A percentile compares a stretch with the other conserved stretches of the same genome.
phyloP scores from a whole-genome alignment of 2,888 invertebrate species.

The Microplitis manilae region DNA sequence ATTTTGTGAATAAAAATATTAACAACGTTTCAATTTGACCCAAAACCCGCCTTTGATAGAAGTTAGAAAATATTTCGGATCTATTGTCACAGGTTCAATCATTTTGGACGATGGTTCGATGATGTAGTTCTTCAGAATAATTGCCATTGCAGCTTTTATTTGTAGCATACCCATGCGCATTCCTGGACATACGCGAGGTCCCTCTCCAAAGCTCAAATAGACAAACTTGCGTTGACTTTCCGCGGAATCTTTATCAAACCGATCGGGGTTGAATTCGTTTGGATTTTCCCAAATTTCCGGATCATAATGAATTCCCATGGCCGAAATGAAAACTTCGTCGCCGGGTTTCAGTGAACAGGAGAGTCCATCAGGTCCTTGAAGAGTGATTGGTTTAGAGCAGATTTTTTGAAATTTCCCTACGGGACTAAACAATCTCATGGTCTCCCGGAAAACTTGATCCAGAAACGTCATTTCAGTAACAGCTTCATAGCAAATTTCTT shows the following conservation, averaged over 20 bases:
- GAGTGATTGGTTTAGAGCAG: slow-evolving; percentile 47
- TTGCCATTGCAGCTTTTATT: slow-evolving; percentile 47
- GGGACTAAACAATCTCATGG: slow-evolving; percentile 49
- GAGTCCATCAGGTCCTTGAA: slow-evolving; percentile 55
- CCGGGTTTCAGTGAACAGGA: slow-evolving; percentile 50
- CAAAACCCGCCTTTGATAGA: slow-evolving; percentile 43
- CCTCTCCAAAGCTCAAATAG: slow-evolving; percentile 47
- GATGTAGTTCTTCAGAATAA: slow-evolving; percentile 41
- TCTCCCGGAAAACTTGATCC: slow-evolving; percentile 70
- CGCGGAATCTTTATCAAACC: slow-evolving; percentile 43
- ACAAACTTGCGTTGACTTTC: slow-evolving; percentile 34
- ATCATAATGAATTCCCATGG: slow-evolving; percentile 48
- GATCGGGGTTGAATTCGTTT: slow-evolving; percentile 44
- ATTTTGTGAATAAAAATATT: too few relatives aligned
- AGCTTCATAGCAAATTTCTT: slow-evolving; percentile 69
- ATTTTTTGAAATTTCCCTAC: slow-evolving; percentile 42
- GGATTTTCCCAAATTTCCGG: slow-evolving; percentile 47
- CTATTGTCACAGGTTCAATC: slow-evolving; percentile 36
- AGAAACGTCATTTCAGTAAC: slow-evolving; percentile 72
- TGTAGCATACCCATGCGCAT: slow-evolving; percentile 42
- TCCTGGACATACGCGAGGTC: slow-evolving; percentile 47
- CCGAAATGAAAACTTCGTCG: slow-evolving; percentile 48
- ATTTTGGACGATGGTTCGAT: slow-evolving; percentile 46
- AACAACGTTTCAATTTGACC: neutral
- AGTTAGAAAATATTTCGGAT: slow-evolving; percentile 41